Percentiles rank a stretch among this genome's conserved stretches.
Evolutionary conservation across 2,888 invertebrate genomes (phyloP).

Genomic region (Watsonalla cultraria): DNA sequence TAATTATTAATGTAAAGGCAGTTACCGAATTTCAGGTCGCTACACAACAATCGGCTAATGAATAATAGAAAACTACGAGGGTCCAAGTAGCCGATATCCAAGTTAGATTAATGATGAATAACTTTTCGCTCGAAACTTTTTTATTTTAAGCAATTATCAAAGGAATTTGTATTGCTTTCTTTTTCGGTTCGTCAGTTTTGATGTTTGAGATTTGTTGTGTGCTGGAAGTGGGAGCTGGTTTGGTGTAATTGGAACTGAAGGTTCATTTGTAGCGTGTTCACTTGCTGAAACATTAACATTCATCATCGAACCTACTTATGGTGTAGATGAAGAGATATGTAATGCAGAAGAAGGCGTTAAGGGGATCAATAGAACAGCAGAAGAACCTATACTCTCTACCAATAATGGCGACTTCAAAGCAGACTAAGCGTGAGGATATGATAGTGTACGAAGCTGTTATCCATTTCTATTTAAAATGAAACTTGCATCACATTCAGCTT

Average conservation of each 20-base stretch:
- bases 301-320: too few relatives aligned
- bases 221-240: not conserved
- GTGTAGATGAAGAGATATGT: too few relatives aligned
- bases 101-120: constrained; percentile 68
- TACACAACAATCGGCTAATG: constrained; percentile 67
- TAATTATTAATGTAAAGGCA: constrained; percentile 74
- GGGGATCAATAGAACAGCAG: too few relatives aligned
- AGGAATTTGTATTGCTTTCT: constrained; percentile 42
- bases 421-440: too few relatives aligned
- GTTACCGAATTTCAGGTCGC: constrained; percentile 74
- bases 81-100: constrained; percentile 67
- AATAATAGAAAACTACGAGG: constrained; percentile 69
- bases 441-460: too few relatives aligned
- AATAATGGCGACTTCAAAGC: too few relatives aligned
- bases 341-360: too few relatives aligned
- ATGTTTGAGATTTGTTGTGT: constrained; percentile 1
- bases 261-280: not conserved
- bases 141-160: constrained; percentile 60
- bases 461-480: too few relatives aligned
- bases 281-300: too few relatives aligned
- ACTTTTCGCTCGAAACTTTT: constrained; percentile 51
- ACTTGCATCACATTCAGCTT: too few relatives aligned
- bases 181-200: constrained; percentile 13
- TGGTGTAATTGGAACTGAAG: not conserved
- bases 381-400: too few relatives aligned